Evolutionary conservation across 1,140 invertebrate genomes (phyloP).

Genomic region (Drosophila pseudoobscura): DNA sequence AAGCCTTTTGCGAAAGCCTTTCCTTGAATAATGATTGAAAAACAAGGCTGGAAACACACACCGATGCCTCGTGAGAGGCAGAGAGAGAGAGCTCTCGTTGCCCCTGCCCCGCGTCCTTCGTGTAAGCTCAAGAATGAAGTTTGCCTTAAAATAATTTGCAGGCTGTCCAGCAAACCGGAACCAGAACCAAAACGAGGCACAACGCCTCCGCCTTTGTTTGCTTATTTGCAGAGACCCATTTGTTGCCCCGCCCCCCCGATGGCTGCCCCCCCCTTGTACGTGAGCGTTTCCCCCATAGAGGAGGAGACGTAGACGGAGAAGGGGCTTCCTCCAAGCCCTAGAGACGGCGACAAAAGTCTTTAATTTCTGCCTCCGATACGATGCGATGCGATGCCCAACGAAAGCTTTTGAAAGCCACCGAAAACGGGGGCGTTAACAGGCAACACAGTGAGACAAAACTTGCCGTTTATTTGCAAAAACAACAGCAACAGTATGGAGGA

Average conservation of each 20-base stretch:
- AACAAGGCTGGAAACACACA: constrained; percentile 61
- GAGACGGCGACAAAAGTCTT: constrained; percentile 74
- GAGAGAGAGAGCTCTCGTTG: background rate
- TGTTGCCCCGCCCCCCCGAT: constrained; percentile 47
- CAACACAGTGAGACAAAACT: constrained; percentile 72
- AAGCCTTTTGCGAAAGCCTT: constrained; percentile 69
- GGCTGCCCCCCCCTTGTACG: constrained; percentile 28
- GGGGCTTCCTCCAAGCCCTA: background rate
- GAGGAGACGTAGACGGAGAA: no score
- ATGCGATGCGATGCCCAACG: constrained; percentile 16
- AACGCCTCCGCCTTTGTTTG: constrained; percentile 60
- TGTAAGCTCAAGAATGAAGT: constrained; percentile 79
- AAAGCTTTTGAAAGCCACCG: constrained; percentile 74
- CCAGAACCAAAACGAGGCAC: constrained; percentile 26
- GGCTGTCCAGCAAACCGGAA: constrained; percentile 57
- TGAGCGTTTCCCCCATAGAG: constrained; percentile 22
- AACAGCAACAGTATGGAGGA: constrained; percentile 30
- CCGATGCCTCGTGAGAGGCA: background rate
- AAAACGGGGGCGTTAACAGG: constrained; percentile 78
- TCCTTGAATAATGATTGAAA: constrained; percentile 79
- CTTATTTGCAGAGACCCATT: constrained; percentile 73
- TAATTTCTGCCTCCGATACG: constrained; percentile 73
- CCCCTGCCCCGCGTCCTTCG: constrained; percentile 53
- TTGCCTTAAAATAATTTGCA: constrained; percentile 79
- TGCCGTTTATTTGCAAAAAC: constrained; percentile 54